A percentile compares a stretch with the other conserved stretches of the same genome.
These are phyloP conservation scores for Phasia obesa DNA, from an alignment of 2,888 invertebrate species.

Conservation along the genomic window DNA sequence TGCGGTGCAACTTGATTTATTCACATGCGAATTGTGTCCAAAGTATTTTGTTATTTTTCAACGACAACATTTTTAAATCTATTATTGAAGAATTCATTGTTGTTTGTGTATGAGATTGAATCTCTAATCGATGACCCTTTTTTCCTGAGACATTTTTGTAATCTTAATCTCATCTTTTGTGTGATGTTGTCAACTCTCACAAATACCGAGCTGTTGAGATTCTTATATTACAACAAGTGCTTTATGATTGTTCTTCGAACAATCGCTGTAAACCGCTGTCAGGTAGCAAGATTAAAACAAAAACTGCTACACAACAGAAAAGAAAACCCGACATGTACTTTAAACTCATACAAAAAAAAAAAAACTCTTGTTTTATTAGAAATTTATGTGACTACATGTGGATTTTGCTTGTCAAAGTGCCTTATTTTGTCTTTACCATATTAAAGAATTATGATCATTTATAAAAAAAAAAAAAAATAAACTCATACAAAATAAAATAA, in stretches of 20 bases:
- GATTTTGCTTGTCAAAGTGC: constrained; percentile 2
- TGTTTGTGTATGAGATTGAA: background rate
- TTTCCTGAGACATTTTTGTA: constrained; percentile 24
- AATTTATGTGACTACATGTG: constrained; percentile 11
- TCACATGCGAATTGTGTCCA: constrained; percentile 19
- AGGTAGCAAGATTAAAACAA: constrained; percentile 44
- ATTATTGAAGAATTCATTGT: background rate
- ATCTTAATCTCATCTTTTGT: constrained; percentile 48
- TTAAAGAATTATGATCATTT: constrained; percentile 28
- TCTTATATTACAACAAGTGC: constrained; percentile 56
- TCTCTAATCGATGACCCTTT: background rate
- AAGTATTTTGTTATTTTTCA: background rate
- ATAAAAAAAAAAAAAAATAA: constrained; percentile 8
- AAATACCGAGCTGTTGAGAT: constrained; percentile 56
- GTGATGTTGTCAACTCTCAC: constrained; percentile 49
- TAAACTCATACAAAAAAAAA: background rate
- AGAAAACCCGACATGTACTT: background rate
- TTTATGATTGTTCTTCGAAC: constrained; percentile 35
- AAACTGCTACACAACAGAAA: background rate
- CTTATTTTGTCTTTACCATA: background rate
- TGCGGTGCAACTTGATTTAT: constrained; percentile 35
- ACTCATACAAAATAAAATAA: background rate
- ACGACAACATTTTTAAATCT: background rate
- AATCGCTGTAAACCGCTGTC: constrained; percentile 22
- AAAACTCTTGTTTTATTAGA: constrained; percentile 5